phyloP scores from a whole-genome alignment of 2,113 vertebrate genomes.

The Peucedramus taeniatus region DNA sequence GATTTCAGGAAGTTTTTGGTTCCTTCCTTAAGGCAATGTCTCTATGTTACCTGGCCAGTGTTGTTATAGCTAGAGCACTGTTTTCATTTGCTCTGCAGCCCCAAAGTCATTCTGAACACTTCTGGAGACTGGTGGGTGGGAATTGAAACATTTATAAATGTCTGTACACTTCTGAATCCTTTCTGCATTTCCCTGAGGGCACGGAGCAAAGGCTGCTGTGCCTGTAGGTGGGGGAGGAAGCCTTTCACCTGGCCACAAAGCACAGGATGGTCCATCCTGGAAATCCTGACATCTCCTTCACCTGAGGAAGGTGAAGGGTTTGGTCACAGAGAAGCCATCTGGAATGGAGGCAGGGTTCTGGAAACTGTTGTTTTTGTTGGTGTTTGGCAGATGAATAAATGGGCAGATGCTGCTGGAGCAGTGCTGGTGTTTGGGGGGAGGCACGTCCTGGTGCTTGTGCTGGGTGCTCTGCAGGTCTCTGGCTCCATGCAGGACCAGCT shows the following conservation, averaged over 20 bases:
- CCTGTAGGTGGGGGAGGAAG: not conserved
- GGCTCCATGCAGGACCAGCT: not conserved
- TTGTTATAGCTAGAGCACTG: not conserved
- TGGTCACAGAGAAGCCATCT: not conserved
- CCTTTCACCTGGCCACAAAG: not conserved
- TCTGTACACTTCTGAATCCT: rapidly evolving
- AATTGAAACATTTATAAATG: not conserved
- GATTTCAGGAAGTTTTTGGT: not conserved
- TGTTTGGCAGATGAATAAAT: not conserved
- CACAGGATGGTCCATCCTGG: not conserved
- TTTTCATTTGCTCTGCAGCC: not conserved
- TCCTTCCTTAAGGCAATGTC: not conserved
- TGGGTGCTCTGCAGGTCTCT: not conserved
- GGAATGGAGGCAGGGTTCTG: not conserved
- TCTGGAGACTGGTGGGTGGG: not conserved
- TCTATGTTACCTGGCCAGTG: rapidly evolving
- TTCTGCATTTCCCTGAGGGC: not conserved
- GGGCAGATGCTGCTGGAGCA: not conserved
- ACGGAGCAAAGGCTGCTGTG: not conserved
- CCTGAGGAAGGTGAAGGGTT: not conserved
- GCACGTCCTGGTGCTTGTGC: not conserved
- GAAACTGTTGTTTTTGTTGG: not conserved
- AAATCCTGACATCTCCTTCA: not conserved
- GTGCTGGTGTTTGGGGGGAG: not conserved
- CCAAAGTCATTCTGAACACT: not conserved